These are phyloP conservation scores for Danionella cerebrum DNA, from an alignment of 2,113 vertebrate genomes.

Conservation along the genomic window DNA sequence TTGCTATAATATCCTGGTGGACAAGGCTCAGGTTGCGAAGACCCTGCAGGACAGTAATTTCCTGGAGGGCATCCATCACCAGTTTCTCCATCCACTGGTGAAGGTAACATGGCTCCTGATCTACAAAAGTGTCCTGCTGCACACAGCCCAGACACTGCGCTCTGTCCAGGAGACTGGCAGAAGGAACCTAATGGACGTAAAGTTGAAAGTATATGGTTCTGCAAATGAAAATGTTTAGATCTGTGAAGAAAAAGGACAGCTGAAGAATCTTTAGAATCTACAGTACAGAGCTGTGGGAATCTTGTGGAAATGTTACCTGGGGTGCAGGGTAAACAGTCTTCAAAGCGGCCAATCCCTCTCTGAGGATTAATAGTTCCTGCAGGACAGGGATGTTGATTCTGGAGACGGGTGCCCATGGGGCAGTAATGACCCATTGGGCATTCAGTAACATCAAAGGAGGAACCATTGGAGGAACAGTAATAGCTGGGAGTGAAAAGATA, in stretches of 20 bases:
- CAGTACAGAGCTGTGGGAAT: neutral
- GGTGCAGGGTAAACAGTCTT: constrained; percentile 74
- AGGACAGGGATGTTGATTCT: constrained; percentile 78
- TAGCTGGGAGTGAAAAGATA: constrained; percentile 58
- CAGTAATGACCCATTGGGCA: constrained; percentile 81
- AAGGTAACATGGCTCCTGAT: constrained; percentile 53
- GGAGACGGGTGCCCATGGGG: constrained; percentile 63
- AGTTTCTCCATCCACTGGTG: constrained; percentile 57
- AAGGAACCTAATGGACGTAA: constrained; percentile 60
- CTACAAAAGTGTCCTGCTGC: constrained; percentile 69
- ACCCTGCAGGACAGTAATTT: constrained; percentile 72
- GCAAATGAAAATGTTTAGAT: neutral
- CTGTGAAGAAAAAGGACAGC: neutral
- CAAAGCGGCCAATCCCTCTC: constrained; percentile 46
- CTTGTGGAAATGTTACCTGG: constrained; percentile 64
- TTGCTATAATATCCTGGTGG: constrained; percentile 71
- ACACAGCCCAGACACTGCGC: constrained; percentile 61
- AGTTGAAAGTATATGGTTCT: neutral
- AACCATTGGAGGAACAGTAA: constrained; percentile 73
- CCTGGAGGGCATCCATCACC: constrained; percentile 69
- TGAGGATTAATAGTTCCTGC: constrained; percentile 72
- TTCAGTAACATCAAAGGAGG: constrained; percentile 53
- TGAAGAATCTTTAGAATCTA: neutral
- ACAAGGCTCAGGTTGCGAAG: constrained; percentile 63
- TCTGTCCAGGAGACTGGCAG: constrained; percentile 62